phyloP scores from a whole-genome alignment of 2,113 vertebrate species.

The Microcebus ravelobensis region DNA sequence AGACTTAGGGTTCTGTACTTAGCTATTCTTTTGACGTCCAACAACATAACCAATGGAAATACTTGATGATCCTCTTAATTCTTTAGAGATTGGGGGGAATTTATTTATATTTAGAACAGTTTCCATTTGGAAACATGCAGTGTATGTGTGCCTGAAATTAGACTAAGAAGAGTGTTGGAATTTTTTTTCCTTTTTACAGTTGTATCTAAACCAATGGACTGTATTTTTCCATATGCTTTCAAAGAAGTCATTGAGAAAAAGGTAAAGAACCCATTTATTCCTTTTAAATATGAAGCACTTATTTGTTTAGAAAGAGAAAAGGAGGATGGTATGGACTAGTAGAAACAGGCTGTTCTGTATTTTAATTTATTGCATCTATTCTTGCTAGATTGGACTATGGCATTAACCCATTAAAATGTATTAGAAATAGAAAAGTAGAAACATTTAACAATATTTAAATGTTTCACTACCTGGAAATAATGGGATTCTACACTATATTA shows the following conservation, averaged over 20 bases:
- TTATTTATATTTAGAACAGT: slow-evolving; percentile 36
- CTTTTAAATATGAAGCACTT: slow-evolving; percentile 39
- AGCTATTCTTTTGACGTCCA: slow-evolving; percentile 18
- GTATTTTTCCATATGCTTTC: slow-evolving; percentile 97
- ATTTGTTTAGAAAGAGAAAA: slow-evolving; percentile 49
- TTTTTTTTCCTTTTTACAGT: slow-evolving; percentile 82
- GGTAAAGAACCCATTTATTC: slow-evolving; percentile 84
- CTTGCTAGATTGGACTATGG: background rate
- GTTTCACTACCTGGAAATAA: slow-evolving; percentile 29
- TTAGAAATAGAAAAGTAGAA: slow-evolving; percentile 31
- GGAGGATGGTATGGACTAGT: background rate
- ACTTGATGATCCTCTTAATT: slow-evolving; percentile 25
- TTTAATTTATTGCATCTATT: slow-evolving; percentile 44
- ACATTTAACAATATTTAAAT: slow-evolving; percentile 37
- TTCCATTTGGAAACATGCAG: slow-evolving; percentile 29
- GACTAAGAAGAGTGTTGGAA: slow-evolving; percentile 46
- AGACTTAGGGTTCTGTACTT: background rate
- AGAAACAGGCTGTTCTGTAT: background rate
- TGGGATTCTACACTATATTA: background rate
- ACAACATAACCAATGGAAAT: background rate
- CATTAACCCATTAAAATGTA: slow-evolving; percentile 47
- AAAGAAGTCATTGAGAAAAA: slow-evolving; percentile 91
- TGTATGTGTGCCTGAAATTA: slow-evolving; percentile 37
- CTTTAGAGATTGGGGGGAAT: background rate
- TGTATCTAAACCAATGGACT: slow-evolving; percentile 94